Evolutionary conservation across 2,888 invertebrate genomes (phyloP).

Genomic region (Scrobipalpa costella): DNA sequence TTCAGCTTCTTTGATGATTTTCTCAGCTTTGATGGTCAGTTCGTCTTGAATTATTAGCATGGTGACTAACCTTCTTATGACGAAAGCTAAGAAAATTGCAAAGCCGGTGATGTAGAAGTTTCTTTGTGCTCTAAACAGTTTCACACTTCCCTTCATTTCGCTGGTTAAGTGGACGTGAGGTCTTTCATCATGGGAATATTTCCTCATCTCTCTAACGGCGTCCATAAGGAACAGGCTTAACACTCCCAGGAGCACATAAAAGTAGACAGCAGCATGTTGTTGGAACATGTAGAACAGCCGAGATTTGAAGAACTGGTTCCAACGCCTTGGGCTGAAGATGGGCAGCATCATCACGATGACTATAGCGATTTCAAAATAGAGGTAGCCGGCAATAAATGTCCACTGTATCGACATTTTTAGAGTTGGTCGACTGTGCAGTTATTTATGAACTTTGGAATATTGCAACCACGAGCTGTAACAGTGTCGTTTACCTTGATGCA

Average conservation of each 20-base stretch:
- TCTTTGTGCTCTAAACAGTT: constrained; percentile 88
- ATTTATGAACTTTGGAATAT: not conserved
- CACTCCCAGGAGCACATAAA: constrained; percentile 81
- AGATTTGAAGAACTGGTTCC: constrained; percentile 89
- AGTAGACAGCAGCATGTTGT: constrained; percentile 84
- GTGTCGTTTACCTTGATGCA: constrained; percentile 1
- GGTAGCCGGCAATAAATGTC: constrained; percentile 87
- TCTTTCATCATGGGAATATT: constrained; percentile 80
- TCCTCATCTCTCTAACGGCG: constrained; percentile 86
- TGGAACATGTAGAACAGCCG: constrained; percentile 83
- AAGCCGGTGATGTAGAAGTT: constrained; percentile 91
- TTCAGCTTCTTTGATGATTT: constrained; percentile 85
- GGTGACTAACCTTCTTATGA: constrained; percentile 83
- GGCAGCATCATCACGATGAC: constrained; percentile 84
- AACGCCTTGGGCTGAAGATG: constrained; percentile 86
- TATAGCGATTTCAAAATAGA: constrained; percentile 85
- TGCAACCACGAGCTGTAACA: not conserved
- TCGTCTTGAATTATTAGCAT: constrained; percentile 84
- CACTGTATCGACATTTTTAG: constrained; percentile 89
- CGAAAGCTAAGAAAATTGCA: constrained; percentile 86
- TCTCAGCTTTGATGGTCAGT: constrained; percentile 82
- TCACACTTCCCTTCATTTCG: constrained; percentile 85
- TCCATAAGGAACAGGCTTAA: constrained; percentile 85
- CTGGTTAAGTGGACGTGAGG: constrained; percentile 75
- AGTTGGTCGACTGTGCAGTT: constrained; percentile 1